Evolutionary conservation across 1,140 invertebrate genomes (phyloP).

Genomic region (Forficula auricularia): DNA sequence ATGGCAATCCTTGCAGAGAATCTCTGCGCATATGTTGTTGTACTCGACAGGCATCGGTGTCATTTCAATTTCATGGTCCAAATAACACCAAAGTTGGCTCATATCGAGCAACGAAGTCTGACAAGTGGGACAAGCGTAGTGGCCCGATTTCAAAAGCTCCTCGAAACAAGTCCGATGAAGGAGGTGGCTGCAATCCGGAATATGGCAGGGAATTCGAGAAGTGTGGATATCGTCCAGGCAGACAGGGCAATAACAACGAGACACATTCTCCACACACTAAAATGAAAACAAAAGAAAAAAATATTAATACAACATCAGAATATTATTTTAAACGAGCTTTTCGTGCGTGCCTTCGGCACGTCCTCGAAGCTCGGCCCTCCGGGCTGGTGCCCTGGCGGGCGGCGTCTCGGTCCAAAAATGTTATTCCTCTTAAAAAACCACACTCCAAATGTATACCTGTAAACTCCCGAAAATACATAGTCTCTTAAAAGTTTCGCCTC

Average conservation of each 20-base stretch:
- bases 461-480: no score
- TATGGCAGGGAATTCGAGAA: conserved; percentile 66
- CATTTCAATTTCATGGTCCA: conserved; percentile 58
- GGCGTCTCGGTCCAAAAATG: background rate
- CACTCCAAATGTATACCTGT: no score
- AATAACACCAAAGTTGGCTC: conserved; percentile 56
- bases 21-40: conserved; percentile 52
- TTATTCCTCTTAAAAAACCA: no score
- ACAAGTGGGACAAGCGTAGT: conserved; percentile 74
- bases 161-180: conserved; percentile 66
- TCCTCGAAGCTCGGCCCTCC: no score
- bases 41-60: conserved; percentile 71
- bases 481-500: no score
- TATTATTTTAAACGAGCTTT: background rate
- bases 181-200: conserved; percentile 70
- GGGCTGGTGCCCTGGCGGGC: no score
- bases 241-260: conserved; percentile 67
- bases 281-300: conserved; percentile 18
- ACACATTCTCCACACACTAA: conserved; percentile 75
- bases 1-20: conserved; percentile 77
- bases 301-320: background rate
- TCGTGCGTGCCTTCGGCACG: no score
- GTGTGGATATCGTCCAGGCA: conserved; percentile 79
- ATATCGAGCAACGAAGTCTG: conserved; percentile 70
- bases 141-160: conserved; percentile 52